phyloP scores from a whole-genome alignment of 1,140 invertebrate genomes.

The Cydia pomonella region DNA sequence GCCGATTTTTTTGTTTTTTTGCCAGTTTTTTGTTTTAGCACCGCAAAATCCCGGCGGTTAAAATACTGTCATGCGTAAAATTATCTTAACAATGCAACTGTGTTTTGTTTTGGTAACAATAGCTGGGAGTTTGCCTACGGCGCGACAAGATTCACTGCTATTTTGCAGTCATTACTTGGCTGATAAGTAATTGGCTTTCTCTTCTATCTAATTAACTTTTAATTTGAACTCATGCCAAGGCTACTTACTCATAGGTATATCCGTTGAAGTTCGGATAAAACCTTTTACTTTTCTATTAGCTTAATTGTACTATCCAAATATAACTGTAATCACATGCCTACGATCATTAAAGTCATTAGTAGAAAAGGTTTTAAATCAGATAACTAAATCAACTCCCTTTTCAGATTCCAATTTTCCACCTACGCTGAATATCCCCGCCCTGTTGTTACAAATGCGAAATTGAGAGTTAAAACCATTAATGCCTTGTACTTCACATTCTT shows the following conservation, averaged over 20 bases:
- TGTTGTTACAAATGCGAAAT: background rate
- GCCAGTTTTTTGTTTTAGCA: slow-evolving; percentile 35
- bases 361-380: background rate
- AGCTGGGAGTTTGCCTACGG: background rate
- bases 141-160: slow-evolving; percentile 1
- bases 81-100: slow-evolving; percentile 28
- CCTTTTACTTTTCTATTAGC: slow-evolving; percentile 5
- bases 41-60: slow-evolving; percentile 27
- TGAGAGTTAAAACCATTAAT: background rate
- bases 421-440: background rate
- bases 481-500: background rate
- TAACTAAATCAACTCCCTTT: background rate
- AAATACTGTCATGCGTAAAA: slow-evolving; percentile 32
- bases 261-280: background rate
- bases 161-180: background rate
- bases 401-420: background rate
- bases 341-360: background rate
- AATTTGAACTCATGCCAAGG: background rate
- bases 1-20: slow-evolving; percentile 70
- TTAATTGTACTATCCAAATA: background rate
- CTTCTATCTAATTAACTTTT: background rate
- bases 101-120: slow-evolving; percentile 24
- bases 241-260: background rate
- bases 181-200: slow-evolving; percentile 2
- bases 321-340: background rate